Base-by-base conservation (phyloP, 2,888 invertebrate species). In the Cristatella mucedo region DNA sequence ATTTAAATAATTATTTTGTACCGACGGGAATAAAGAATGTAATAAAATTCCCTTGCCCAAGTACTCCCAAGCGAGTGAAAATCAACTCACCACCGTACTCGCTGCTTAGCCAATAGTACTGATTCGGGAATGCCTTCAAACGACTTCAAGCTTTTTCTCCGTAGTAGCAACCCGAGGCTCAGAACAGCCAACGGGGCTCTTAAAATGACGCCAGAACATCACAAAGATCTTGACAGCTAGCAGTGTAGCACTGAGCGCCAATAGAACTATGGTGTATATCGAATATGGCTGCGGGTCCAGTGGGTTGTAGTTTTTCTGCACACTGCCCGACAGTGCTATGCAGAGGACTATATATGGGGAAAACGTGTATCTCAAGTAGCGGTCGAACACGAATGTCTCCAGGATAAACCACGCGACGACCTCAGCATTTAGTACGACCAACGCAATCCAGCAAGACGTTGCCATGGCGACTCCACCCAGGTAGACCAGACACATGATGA, bases 311-410 rank as follows among this genome's bases (percentile, higher is more conserved):
- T 59, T 53, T 42, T 52, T 54, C 5, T 46, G 31, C 2, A 55
- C 32, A 33, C 51, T 50, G 21, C 60, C 61, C 31, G 46, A 42
- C 5, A 62, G 46, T 9, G 56, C 59, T 1, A 56, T 41, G 3
- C 56, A 46, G 4, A 62, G 36, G 5, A 56, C 56, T 13, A 58
- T 33, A 47, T 61, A 59, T 1, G 60, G 61, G 6, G 55, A 57
- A 45, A 59, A 47, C 1, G 55, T 54, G 47, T 61, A 62, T 3
- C 62, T 51, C 3, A 57, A 46, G 33, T 54, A 54, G 21, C 50
- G 45, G 40, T 59, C 59, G 7, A 56, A 45, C 15, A 58, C 41
- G 32, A 54, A 49, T 29, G 53, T 50, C 37, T 60, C 60, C 24
- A 56, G 44, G n/a, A 45, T 41, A 33, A 53, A 49, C 48, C 55